Evolutionary conservation across 2,888 invertebrate species (phyloP).

Genomic region (Cyaniris semiargus): DNA sequence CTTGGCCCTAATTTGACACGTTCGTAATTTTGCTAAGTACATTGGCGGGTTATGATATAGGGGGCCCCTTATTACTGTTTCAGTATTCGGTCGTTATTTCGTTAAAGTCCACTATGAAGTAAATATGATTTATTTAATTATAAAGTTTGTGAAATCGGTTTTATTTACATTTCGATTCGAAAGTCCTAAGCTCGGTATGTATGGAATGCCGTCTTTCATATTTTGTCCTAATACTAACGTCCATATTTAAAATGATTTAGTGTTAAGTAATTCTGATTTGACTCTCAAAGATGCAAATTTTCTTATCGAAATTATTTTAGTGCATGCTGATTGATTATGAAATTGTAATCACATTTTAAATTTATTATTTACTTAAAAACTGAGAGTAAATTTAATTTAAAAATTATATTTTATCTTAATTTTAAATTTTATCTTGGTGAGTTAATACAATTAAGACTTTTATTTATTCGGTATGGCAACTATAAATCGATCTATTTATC

Average conservation of each 20-base stretch:
- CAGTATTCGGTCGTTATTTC: slow-evolving; percentile 33
- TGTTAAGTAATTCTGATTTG: slow-evolving; percentile 70
- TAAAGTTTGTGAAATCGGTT: slow-evolving; percentile 3
- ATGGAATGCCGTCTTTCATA: slow-evolving; percentile 70
- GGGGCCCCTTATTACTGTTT: neutral
- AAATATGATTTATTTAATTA: slow-evolving; percentile 3
- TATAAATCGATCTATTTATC: neutral
- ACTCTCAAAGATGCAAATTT: slow-evolving; percentile 47
- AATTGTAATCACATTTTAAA: slow-evolving; percentile 21
- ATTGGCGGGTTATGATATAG: neutral
- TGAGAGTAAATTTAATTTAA: neutral
- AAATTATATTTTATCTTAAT: neutral
- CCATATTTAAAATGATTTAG: slow-evolving; percentile 78
- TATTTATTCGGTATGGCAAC: slow-evolving; percentile 10
- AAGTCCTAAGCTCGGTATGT: slow-evolving; percentile 56
- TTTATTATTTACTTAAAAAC: neutral
- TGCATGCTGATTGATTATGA: neutral
- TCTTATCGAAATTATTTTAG: slow-evolving; percentile 19
- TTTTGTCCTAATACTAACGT: slow-evolving; percentile 76
- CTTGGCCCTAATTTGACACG: neutral
- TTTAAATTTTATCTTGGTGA: neutral
- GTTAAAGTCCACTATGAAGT: slow-evolving; percentile 10
- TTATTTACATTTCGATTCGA: slow-evolving; percentile 31
- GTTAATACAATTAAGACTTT: neutral
- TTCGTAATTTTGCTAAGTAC: neutral